Evolutionary conservation across 2,888 invertebrate genomes (phyloP).

Genomic region (Aporophyla nigra): DNA sequence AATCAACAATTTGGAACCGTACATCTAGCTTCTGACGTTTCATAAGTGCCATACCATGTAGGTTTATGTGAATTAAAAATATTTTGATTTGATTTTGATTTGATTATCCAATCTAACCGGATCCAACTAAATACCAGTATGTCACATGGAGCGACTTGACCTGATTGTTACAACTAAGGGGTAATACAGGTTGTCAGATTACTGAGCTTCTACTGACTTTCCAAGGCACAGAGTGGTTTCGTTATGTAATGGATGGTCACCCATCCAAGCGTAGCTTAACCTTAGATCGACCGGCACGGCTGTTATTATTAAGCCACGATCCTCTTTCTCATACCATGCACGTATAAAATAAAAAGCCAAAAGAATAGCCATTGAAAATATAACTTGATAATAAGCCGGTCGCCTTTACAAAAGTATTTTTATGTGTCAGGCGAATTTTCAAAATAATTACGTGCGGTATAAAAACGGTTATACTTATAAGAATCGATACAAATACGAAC

Average conservation of each 20-base stretch:
- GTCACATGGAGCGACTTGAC: not conserved
- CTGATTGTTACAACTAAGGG: not conserved
- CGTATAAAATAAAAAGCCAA: slow-evolving; percentile 30
- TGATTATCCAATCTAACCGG: not conserved
- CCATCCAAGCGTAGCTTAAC: not conserved
- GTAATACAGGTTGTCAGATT: not conserved
- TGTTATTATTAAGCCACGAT: not conserved
- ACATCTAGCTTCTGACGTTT: no score
- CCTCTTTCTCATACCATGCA: not conserved
- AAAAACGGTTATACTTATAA: slow-evolving; percentile 53
- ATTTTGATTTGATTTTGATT: no score
- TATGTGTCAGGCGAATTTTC: slow-evolving; percentile 42
- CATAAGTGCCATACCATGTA: no score
- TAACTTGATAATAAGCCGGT: slow-evolving; percentile 43
- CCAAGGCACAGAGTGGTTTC: not conserved
- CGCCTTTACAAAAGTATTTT: slow-evolving; percentile 38
- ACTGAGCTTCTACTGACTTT: not conserved
- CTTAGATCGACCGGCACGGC: not conserved
- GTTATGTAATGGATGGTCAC: not conserved
- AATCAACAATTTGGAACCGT: no score
- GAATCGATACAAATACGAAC: slow-evolving; percentile 71
- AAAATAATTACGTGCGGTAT: slow-evolving; percentile 49
- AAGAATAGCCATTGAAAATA: slow-evolving; percentile 27
- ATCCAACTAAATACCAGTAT: not conserved
- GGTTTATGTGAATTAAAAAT: no score